Conservation (phyloP, 2,113 vertebrate species). For the Neogobius melanostomus region DNA sequence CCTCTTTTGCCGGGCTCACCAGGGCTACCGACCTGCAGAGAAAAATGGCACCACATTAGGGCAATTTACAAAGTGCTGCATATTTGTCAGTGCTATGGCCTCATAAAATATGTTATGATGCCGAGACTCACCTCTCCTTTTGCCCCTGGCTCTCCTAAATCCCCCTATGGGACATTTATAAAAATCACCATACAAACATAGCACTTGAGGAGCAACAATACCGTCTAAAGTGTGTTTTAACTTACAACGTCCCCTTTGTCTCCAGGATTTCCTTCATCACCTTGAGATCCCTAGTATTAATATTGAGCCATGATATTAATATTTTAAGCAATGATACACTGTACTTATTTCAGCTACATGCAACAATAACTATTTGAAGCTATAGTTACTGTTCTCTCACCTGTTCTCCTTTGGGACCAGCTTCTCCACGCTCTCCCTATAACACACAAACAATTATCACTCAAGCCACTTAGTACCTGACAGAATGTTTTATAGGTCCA, state of each 20-base stretch:
- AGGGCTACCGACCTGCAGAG: conserved; percentile 80
- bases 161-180: conserved; percentile 79
- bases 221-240: conserved; percentile 19
- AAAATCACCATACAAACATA: conserved; percentile 14
- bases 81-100: background rate
- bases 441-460: conserved; percentile 22
- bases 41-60: background rate
- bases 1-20: conserved; percentile 88
- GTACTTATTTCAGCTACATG: conserved; percentile 5
- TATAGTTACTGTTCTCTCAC: conserved; percentile 69
- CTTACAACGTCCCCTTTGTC: conserved; percentile 90
- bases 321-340: conserved; percentile 15
- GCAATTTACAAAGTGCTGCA: conserved; percentile 7
- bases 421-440: conserved; percentile 87
- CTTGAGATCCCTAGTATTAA: conserved; percentile 83
- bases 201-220: background rate
- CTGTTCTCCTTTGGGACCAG: conserved; percentile 91
- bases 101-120: background rate
- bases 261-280: conserved; percentile 90
- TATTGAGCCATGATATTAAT: conserved; percentile 13
- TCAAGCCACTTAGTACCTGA: background rate
- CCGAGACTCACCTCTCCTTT: conserved; percentile 90
- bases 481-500: conserved; percentile 2
- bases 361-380: background rate
- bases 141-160: conserved; percentile 84